phyloP scores from a whole-genome alignment of 2,888 invertebrate species.

The Plusia festucae region DNA sequence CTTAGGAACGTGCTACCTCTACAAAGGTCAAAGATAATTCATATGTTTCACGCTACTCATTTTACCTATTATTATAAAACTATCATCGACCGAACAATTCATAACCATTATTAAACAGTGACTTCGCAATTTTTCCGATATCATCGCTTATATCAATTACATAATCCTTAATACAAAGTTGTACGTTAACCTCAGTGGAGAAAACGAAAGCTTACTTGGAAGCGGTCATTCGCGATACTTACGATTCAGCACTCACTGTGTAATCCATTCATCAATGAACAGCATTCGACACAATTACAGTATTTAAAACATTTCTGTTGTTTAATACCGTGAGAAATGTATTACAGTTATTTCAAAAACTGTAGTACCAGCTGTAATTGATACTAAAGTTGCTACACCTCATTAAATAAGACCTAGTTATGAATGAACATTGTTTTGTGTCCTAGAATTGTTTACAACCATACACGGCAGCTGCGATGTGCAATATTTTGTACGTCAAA shows the following conservation, averaged over 20 bases:
- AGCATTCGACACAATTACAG: conserved; percentile 28
- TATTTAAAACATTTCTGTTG: conserved; percentile 38
- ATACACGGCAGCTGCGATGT: conserved; percentile 47
- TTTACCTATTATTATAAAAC: background rate
- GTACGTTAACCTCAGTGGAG: conserved; percentile 34
- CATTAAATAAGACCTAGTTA: conserved; percentile 58
- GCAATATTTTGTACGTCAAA: conserved; percentile 59
- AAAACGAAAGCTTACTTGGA: conserved; percentile 50
- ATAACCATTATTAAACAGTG: conserved; percentile 25
- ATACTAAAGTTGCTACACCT: conserved; percentile 56
- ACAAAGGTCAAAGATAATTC: background rate
- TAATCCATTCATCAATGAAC: conserved; percentile 57
- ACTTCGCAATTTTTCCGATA: conserved; percentile 24
- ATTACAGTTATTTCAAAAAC: conserved; percentile 40
- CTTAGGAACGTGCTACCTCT: background rate
- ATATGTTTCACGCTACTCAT: background rate
- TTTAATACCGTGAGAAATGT: conserved; percentile 55
- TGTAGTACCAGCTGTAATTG: conserved; percentile 32
- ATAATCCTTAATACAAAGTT: conserved; percentile 38
- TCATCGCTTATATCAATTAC: conserved; percentile 47
- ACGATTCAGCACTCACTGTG: conserved; percentile 24
- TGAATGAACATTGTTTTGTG: conserved; percentile 64
- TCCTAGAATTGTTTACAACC: conserved; percentile 57
- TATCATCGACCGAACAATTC: background rate
- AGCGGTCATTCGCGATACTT: conserved; percentile 25